Evolutionary conservation across 2,888 invertebrate genomes (phyloP), one percentile per base, ranked within the genome.

Genomic region (Spisula subtruncata): DNA sequence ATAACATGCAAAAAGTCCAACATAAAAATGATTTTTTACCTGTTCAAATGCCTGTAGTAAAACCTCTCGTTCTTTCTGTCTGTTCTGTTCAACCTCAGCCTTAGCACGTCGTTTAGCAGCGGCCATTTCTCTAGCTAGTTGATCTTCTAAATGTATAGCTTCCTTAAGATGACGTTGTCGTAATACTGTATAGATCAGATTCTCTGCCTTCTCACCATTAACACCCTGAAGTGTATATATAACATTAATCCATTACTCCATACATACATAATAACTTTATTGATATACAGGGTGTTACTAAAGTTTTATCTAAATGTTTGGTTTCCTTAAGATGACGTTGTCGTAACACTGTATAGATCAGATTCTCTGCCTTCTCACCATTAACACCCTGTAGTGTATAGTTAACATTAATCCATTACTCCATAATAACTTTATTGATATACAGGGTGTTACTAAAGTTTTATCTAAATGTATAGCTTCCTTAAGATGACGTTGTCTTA

Each of bases 261-360:
- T 80, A 41, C 6, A 32, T 35, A n/a, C 46, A 1, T 41, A 32
- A 80, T 8, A 35, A 41, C 0, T 35, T 35, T n/a, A n/a, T n/a
- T n/a, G n/a, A n/a, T n/a, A n/a, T n/a, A n/a, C n/a, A n/a, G n/a
- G n/a, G n/a, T n/a, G n/a, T n/a, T n/a, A n/a, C n/a, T n/a, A n/a
- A n/a, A n/a, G n/a, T n/a, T n/a, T n/a, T n/a, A n/a, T 96, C 96
- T 81, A 96, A 93, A 86, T 96, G 96, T 35, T 96, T 95, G 79
- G 96, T 96, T 88, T 96, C 96, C 93, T 95, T 96, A 83, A 96
- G 95, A 93, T 96, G 96, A 25, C 96, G 94, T 93, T 96, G 96
- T 32, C 96, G 89, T 35, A 96, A 93, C 16, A 96, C 96, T 0
- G 94, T 93, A 93, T 96, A 95, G 85, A 96, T 95, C 93, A 96